phyloP scores from a whole-genome alignment of 2,797 vertebrate species.

The Aeoliscus strigatus region DNA sequence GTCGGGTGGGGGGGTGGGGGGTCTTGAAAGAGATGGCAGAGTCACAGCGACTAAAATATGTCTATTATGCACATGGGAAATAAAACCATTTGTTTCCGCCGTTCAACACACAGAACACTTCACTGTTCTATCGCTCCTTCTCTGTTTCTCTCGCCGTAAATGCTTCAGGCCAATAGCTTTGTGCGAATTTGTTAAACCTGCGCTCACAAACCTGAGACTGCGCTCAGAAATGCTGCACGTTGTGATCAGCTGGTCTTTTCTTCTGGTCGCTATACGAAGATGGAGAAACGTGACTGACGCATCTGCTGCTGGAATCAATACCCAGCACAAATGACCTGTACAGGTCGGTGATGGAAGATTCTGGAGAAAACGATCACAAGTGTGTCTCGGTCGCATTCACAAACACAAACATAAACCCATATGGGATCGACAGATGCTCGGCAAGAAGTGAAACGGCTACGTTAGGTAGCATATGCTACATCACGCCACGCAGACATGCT shows the following conservation, averaged over 20 bases:
- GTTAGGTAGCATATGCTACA: slow-evolving; percentile 65
- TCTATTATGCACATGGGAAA: slow-evolving; percentile 42
- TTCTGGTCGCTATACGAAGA: slow-evolving; percentile 15
- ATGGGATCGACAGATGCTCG: slow-evolving; percentile 73
- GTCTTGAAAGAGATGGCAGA: slow-evolving; percentile 41
- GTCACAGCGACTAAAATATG: slow-evolving; percentile 48
- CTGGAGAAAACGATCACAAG: slow-evolving; percentile 46
- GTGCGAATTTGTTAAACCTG: too few relatives aligned
- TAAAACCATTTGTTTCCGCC: slow-evolving; percentile 45
- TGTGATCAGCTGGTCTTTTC: slow-evolving; percentile 30
- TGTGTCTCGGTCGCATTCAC: slow-evolving; percentile 26
- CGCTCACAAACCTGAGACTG: slow-evolving; percentile 5
- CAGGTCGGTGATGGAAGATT: slow-evolving; percentile 59
- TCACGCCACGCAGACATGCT: slow-evolving; percentile 47
- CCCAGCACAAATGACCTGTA: slow-evolving; percentile 54
- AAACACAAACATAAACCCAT: slow-evolving; percentile 53
- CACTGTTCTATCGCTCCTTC: too few relatives aligned
- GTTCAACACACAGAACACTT: too few relatives aligned
- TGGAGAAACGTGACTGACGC: slow-evolving; percentile 52
- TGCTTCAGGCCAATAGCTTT: too few relatives aligned
- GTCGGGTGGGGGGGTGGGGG: slow-evolving; percentile 49
- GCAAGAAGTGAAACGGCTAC: slow-evolving; percentile 61
- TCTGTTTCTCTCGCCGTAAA: too few relatives aligned
- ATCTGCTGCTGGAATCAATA: slow-evolving; percentile 60
- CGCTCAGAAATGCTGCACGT: slow-evolving; percentile 6